Percentiles rank a stretch among this genome's conserved stretches.
Conservation (phyloP, 2,797 vertebrate genomes). For the Podargus strigoides region DNA sequence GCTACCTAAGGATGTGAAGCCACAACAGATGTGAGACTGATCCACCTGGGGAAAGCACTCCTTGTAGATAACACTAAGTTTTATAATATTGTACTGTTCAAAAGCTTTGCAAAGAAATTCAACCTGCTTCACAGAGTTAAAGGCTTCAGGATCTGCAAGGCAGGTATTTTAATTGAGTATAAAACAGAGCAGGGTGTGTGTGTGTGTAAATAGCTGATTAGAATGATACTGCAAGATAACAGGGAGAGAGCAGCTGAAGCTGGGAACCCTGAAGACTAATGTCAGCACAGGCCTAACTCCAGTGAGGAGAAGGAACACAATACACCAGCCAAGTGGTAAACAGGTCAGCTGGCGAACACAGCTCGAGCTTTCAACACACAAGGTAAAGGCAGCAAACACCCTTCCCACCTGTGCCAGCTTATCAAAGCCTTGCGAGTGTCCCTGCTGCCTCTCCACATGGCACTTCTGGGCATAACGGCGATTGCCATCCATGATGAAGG, state of each 20-base stretch:
- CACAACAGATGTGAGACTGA: neutral
- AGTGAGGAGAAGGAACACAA: neutral
- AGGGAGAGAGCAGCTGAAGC: neutral
- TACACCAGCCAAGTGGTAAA: neutral
- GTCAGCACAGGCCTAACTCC: neutral
- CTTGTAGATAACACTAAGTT: neutral
- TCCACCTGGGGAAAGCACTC: neutral
- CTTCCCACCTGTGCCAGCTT: constrained; percentile 89
- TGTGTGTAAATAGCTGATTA: accelerated
- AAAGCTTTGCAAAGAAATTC: neutral
- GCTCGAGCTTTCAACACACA: neutral
- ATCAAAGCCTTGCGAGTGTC: constrained; percentile 93
- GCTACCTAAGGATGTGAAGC: neutral
- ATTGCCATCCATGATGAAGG: constrained; percentile 99
- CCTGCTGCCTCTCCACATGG: constrained; percentile 88
- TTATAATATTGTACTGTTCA: accelerated
- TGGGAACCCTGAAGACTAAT: neutral
- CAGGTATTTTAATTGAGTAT: neutral
- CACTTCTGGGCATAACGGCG: constrained; percentile 93
- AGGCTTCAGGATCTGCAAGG: neutral
- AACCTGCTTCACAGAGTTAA: neutral
- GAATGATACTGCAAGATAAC: neutral
- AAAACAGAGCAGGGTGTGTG: neutral
- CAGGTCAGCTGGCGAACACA: neutral
- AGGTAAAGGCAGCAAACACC: neutral